Evolutionary conservation across 1,140 invertebrate genomes (phyloP).

Genomic region (Conus betulinus): DNA sequence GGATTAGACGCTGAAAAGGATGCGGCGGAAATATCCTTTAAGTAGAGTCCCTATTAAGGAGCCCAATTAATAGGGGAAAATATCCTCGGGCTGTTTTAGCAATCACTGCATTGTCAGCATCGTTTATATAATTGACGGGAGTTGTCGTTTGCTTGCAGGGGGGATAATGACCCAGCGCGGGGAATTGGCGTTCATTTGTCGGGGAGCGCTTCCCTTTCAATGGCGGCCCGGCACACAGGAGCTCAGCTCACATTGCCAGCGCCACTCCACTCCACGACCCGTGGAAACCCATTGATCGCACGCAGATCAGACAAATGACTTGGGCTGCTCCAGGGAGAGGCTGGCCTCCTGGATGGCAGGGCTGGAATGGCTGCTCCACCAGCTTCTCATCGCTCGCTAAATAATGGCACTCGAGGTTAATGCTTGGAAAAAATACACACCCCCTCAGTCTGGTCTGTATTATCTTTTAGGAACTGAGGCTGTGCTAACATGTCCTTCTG

Average conservation of each 20-base stretch:
- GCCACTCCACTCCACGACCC: not conserved
- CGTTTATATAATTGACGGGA: constrained; percentile 42
- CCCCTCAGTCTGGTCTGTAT: not conserved
- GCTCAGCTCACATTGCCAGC: constrained; percentile 18
- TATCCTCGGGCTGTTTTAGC: constrained; percentile 39
- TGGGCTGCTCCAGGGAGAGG: not conserved
- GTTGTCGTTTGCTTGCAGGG: constrained; percentile 40
- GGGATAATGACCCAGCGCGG: constrained; percentile 27
- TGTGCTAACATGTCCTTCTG: not conserved
- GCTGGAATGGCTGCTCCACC: not conserved
- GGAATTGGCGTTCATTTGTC: constrained; percentile 34
- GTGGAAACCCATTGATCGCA: constrained; percentile 12
- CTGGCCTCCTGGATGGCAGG: not conserved
- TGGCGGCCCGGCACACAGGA: not conserved
- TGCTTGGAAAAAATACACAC: not conserved
- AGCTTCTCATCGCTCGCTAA: not conserved
- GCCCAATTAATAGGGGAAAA: constrained; percentile 36
- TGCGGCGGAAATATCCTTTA: constrained; percentile 40
- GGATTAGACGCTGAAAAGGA: constrained; percentile 28
- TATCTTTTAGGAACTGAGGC: too few species aligned
- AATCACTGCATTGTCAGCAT: constrained; percentile 39
- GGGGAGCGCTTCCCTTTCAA: constrained; percentile 9
- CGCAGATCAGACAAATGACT: constrained; percentile 14
- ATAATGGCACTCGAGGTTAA: not conserved
- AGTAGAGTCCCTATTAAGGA: constrained; percentile 40